Evolutionary conservation across 2,113 vertebrate genomes (phyloP).

Genomic region (Callaeas wilsoni): DNA sequence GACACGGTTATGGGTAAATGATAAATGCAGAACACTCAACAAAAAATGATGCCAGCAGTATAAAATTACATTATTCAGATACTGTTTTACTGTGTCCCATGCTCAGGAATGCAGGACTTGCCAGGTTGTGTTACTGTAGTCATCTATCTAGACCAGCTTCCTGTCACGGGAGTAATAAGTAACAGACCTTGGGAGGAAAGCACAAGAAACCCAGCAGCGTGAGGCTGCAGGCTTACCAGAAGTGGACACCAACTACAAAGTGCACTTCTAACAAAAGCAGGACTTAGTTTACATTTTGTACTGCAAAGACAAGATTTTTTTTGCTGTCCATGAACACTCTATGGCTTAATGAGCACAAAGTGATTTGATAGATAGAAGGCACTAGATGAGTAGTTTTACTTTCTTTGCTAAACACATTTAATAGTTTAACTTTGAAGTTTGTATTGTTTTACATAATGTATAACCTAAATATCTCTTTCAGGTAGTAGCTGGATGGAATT

Average conservation of each 20-base stretch:
- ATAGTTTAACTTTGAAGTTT: background rate
- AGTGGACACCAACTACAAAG: background rate
- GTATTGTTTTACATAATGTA: background rate
- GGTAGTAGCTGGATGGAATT: slow-evolving; percentile 84
- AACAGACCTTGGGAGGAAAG: background rate
- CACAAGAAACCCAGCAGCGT: background rate
- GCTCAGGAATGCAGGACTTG: background rate
- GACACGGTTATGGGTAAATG: background rate
- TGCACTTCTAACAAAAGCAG: background rate
- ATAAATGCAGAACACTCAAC: background rate
- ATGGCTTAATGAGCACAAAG: background rate
- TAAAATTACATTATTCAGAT: background rate
- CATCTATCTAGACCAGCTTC: background rate
- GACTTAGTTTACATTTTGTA: background rate
- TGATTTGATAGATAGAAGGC: background rate
- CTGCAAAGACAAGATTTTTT: background rate
- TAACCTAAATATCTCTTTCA: slow-evolving; percentile 57
- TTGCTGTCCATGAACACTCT: background rate
- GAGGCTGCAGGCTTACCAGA: background rate
- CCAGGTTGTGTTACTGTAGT: background rate
- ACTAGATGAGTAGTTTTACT: background rate
- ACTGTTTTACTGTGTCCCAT: background rate
- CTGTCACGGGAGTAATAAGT: background rate
- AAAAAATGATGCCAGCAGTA: background rate
- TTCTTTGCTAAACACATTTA: background rate